Evolutionary conservation across 2,888 invertebrate species (phyloP).

Genomic region (Spodoptera picta): DNA sequence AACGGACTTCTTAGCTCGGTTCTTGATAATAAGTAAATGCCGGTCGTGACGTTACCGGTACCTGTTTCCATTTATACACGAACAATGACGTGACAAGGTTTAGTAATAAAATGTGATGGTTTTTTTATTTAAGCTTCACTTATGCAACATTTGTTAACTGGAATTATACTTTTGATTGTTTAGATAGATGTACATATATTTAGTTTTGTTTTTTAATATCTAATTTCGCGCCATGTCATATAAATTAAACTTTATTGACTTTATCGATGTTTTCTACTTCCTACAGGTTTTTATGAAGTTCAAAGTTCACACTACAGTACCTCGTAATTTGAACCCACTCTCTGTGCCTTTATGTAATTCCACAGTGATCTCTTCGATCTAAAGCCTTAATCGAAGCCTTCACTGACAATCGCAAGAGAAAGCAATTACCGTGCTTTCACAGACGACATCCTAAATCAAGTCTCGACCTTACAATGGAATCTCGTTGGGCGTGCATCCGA

Average conservation of each 20-base stretch:
- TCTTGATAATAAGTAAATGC: conserved; percentile 70
- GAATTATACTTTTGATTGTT: too few relatives aligned
- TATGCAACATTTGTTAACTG: conserved; percentile 1
- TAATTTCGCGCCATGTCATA: too few relatives aligned
- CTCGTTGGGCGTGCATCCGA: conserved; percentile 56
- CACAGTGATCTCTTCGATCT: conserved; percentile 26
- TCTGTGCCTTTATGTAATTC: conserved; percentile 25
- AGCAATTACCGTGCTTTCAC: conserved; percentile 55
- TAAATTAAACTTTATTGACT: too few relatives aligned
- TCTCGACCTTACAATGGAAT: conserved; percentile 64
- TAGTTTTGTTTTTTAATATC: too few relatives aligned
- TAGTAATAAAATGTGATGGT: conserved; percentile 27
- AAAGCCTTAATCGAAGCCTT: conserved; percentile 45
- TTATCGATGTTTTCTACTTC: too few relatives aligned
- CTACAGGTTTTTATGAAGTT: not conserved
- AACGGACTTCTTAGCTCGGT: conserved; percentile 62
- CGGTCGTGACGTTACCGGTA: conserved; percentile 66
- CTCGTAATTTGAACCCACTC: not conserved
- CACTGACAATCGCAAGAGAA: conserved; percentile 51
- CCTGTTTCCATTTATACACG: conserved; percentile 69
- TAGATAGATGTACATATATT: too few relatives aligned
- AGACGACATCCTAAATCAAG: conserved; percentile 53
- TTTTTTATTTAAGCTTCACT: conserved; percentile 17
- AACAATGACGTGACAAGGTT: conserved; percentile 47
- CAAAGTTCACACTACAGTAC: conserved; percentile 7